These are phyloP conservation scores for Poecilia gillii DNA, from an alignment of 2,797 vertebrate genomes.

Conservation along the genomic window DNA sequence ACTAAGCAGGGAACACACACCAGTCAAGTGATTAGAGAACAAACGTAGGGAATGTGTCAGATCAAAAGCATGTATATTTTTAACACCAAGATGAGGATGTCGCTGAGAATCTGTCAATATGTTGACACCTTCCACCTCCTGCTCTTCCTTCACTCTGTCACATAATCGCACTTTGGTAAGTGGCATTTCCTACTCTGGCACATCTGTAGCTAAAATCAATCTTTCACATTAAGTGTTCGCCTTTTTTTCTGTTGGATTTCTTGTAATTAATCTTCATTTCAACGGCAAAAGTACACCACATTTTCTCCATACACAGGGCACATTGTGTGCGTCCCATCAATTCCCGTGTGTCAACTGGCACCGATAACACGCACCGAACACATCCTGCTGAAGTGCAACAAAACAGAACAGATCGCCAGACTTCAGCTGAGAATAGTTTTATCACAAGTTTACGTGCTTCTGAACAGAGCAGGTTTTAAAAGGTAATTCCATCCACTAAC, in stretches of 20 bases:
- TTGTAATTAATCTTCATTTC: not conserved
- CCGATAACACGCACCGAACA: not conserved
- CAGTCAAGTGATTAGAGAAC: not conserved
- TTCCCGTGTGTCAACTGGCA: not conserved
- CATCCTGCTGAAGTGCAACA: not conserved
- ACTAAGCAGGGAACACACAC: not conserved
- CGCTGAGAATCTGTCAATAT: not conserved
- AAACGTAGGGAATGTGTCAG: slow-evolving; percentile 1
- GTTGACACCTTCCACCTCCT: slow-evolving; percentile 6
- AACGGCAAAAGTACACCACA: not conserved
- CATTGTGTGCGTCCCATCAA: not conserved
- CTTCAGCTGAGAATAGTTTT: not conserved
- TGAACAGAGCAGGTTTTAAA: not conserved
- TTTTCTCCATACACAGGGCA: not conserved
- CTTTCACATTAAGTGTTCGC: not conserved
- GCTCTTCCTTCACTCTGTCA: not conserved
- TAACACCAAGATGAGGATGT: slow-evolving; percentile 3
- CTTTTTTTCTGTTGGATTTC: not conserved
- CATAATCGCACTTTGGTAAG: not conserved
- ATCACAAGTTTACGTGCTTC: not conserved
- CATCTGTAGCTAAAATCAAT: not conserved
- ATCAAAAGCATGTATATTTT: slow-evolving; percentile 3
- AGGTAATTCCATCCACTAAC: not conserved
- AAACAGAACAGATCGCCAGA: not conserved
- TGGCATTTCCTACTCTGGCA: slow-evolving; percentile 1